phyloP scores from a whole-genome alignment of 1,140 invertebrate species.

The Temnothorax curvispinosus region DNA sequence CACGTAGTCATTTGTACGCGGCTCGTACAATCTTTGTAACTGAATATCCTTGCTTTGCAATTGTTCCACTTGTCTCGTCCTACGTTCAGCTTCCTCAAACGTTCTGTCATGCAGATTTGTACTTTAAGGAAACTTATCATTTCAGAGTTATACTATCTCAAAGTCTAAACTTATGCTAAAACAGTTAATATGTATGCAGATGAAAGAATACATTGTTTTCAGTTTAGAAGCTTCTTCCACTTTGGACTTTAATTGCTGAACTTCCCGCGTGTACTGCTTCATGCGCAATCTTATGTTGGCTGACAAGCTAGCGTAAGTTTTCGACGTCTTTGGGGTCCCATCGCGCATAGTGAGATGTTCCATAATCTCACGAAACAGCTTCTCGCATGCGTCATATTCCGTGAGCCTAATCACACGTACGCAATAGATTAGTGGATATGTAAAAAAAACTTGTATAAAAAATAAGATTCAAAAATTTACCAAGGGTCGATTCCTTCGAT shows the following conservation, averaged over 20 bases:
- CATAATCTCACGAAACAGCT: slow-evolving; percentile 88
- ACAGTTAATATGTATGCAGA: slow-evolving; percentile 3
- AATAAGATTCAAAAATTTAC: slow-evolving; percentile 71
- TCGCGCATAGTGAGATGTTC: slow-evolving; percentile 87
- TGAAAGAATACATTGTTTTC: slow-evolving; percentile 86
- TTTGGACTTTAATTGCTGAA: slow-evolving; percentile 87
- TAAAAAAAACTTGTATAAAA: not conserved
- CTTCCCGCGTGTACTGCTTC: slow-evolving; percentile 88
- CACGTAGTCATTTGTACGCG: slow-evolving; percentile 77
- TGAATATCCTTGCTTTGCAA: slow-evolving; percentile 87
- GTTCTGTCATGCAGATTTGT: slow-evolving; percentile 83
- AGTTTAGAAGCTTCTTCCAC: slow-evolving; percentile 84
- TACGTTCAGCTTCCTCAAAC: slow-evolving; percentile 87
- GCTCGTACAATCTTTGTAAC: slow-evolving; percentile 86
- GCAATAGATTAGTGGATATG: not conserved
- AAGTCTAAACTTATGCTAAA: slow-evolving; percentile 11
- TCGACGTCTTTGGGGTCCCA: slow-evolving; percentile 84
- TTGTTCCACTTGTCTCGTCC: slow-evolving; percentile 87
- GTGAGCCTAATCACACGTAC: slow-evolving; percentile 85
- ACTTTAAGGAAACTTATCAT: slow-evolving; percentile 74
- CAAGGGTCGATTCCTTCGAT: slow-evolving; percentile 84
- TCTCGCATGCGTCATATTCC: slow-evolving; percentile 89
- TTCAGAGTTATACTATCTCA: not conserved
- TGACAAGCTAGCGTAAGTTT: slow-evolving; percentile 87
- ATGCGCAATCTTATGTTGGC: slow-evolving; percentile 87